phyloP scores from a whole-genome alignment of 2,797 vertebrate species.

The Neosalanx taihuensis region DNA sequence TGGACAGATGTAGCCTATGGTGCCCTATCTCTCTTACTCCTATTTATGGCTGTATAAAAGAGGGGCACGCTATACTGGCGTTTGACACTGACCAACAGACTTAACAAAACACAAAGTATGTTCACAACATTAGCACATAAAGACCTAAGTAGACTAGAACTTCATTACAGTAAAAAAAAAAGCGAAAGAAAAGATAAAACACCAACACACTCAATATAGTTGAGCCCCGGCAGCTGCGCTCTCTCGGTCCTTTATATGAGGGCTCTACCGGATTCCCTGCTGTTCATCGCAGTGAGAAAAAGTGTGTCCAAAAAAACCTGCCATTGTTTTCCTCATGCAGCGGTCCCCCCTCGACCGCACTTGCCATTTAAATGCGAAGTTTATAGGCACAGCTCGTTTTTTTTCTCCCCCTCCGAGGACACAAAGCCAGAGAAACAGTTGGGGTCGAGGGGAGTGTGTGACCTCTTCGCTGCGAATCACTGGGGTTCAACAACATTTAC shows the following conservation, averaged over 20 bases:
- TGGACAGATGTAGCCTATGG: constrained; percentile 36
- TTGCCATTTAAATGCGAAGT: constrained; percentile 85
- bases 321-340: constrained; percentile 77
- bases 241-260: constrained; percentile 73
- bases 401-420: constrained; percentile 64
- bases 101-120: neutral
- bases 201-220: constrained; percentile 70
- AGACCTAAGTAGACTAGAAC: neutral
- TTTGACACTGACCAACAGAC: neutral
- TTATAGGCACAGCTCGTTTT: constrained; percentile 78
- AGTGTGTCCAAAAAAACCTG: constrained; percentile 81
- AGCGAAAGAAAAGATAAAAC: constrained; percentile 38
- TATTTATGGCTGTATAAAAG: constrained; percentile 13
- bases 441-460: constrained; percentile 84
- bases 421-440: constrained; percentile 79
- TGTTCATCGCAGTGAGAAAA: constrained; percentile 80
- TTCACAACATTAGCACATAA: neutral
- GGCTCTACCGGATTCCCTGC: constrained; percentile 76
- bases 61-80: neutral
- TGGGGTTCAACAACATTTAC: constrained; percentile 82
- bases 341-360: constrained; percentile 72
- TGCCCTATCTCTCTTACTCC: neutral
- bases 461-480: constrained; percentile 77
- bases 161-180: constrained; percentile 17
- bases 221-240: constrained; percentile 76